phyloP scores from a whole-genome alignment of 1,140 invertebrate species.

The Zaprionus africanus region DNA sequence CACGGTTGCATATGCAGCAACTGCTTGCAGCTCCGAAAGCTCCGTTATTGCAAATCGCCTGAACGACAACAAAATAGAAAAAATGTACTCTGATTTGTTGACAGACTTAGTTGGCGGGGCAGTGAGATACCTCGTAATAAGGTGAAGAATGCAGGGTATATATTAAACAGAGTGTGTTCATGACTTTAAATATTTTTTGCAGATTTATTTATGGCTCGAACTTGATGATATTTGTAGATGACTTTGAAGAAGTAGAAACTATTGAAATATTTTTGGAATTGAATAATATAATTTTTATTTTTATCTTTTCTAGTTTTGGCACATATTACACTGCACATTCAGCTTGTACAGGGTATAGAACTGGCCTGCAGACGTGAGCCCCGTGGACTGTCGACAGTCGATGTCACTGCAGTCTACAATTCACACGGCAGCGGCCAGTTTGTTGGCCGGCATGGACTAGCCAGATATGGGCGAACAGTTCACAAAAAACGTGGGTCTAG shows the following conservation, averaged over 20 bases:
- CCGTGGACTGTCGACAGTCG: constrained; percentile 43
- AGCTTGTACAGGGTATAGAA: neutral
- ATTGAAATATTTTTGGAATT: too few species aligned
- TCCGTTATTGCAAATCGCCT: constrained; percentile 52
- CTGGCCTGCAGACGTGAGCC: constrained; percentile 36
- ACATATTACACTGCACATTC: too few species aligned
- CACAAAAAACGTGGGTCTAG: neutral
- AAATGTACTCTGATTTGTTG: neutral
- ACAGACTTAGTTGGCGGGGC: neutral
- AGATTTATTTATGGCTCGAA: neutral
- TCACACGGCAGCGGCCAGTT: constrained; percentile 41
- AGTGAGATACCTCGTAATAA: neutral
- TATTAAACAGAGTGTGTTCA: neutral
- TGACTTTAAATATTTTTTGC: neutral
- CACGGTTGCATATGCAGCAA: constrained; percentile 49
- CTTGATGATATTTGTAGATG: too few species aligned
- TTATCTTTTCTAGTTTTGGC: too few species aligned
- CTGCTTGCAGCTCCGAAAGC: constrained; percentile 28
- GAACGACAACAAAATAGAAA: constrained; percentile 25
- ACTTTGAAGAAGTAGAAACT: too few species aligned
- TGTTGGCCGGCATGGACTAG: constrained; percentile 22
- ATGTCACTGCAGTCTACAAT: constrained; percentile 78
- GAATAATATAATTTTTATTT: too few species aligned
- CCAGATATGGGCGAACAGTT: neutral
- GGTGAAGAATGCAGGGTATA: neutral